Evolutionary conservation across 2,888 invertebrate genomes (phyloP).

Genomic region (Cloeon dipterum): DNA sequence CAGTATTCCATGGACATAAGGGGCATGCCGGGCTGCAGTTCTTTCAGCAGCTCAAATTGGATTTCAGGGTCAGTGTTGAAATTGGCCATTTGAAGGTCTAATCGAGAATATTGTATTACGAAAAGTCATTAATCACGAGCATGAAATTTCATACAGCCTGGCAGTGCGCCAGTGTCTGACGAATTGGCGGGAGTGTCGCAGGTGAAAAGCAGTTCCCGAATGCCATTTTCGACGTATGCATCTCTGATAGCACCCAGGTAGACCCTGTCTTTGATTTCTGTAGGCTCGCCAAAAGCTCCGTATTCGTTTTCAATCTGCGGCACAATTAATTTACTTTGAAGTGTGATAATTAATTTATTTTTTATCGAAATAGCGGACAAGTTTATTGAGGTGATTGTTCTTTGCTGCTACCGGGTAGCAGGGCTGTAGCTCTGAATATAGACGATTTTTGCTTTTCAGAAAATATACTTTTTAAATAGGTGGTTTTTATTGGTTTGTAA

Average conservation of each 20-base stretch:
- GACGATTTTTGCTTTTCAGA: no score
- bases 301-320: constrained; percentile 6
- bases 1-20: constrained; percentile 33
- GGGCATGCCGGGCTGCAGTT: constrained; percentile 24
- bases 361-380: no score
- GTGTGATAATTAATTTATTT: no score
- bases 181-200: constrained; percentile 14
- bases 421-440: no score
- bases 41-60: constrained; percentile 19
- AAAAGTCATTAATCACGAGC: no score
- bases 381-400: no score
- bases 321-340: no score
- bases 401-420: no score
- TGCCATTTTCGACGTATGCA: constrained; percentile 15
- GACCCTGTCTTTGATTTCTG: not conserved
- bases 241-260: constrained; percentile 8
- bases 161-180: constrained; percentile 3
- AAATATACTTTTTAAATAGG: no score
- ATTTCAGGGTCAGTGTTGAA: constrained; percentile 21
- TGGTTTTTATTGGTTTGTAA: no score
- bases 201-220: constrained; percentile 21
- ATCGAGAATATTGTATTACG: not conserved
- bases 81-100: constrained; percentile 29
- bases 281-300: constrained; percentile 2
- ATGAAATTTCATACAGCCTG: constrained; percentile 3